Base-by-base conservation (phyloP, 2,113 vertebrate species). In the Penelope pileata region DNA sequence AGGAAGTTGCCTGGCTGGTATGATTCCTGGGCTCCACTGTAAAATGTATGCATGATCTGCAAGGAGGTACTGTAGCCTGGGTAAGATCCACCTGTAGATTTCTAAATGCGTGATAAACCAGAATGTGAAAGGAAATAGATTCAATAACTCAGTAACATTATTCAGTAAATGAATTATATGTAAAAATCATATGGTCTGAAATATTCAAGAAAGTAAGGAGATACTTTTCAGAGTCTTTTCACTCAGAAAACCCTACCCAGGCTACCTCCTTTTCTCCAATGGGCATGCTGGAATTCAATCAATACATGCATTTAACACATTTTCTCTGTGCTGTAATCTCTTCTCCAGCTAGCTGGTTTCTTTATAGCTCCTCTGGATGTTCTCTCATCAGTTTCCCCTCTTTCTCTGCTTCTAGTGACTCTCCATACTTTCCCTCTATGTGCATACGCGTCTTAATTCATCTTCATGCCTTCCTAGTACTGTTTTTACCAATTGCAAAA, bases 61-160 rank as follows among this genome's bases (percentile, higher is more conserved):
- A 99, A 98, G 97, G 98, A 98, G 86, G 97, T 96, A 40, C 78
- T 97, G 97, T 97, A 98, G 91, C 97, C 98, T 58, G 97, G 97
- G 76, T 97, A 98, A 73, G 95, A 92, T 36, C 97, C 88, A 50
- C 96, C 97, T 8, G 96, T 47, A 40, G 97, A 84, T 91, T 97
- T 94, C 98, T 98, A 95, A 34, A 89, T 73, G 79, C 19, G 97
- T 2, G 42, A 67, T 85, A 81, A 81, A 47, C 32, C 62, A 48
- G 54, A 56, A 64, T 11, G 9, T 58, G 66, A 48, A 81, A 58
- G 45, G 63, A 53, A 68, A 66, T 10, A 34, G 2, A 53, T 17
- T 64, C 30, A 86, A 50, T 10, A 6, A 80, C 48, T 51, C 22
- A 12, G n/a, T n/a, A n/a, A n/a, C n/a, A 24, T 22, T 68, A 24